Evolutionary conservation across 2,113 vertebrate species (phyloP).

Genomic region (Erythrocercus mccallii): DNA sequence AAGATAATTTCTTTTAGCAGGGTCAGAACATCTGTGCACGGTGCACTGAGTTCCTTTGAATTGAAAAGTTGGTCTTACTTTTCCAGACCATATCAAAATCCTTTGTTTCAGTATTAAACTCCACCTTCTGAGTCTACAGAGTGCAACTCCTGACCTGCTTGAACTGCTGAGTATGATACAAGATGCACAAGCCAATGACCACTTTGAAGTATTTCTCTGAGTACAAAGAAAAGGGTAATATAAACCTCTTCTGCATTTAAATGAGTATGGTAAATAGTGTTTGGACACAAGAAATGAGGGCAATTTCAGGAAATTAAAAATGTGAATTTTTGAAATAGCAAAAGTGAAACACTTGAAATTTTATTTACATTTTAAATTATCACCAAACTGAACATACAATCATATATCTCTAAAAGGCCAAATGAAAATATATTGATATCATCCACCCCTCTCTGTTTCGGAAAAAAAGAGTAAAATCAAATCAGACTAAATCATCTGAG

Average conservation of each 20-base stretch:
- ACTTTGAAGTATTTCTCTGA: neutral
- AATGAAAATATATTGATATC: neutral
- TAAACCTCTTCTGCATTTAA: neutral
- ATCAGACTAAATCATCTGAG: neutral
- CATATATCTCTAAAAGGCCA: neutral
- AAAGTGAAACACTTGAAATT: neutral
- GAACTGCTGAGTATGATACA: neutral
- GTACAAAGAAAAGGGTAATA: neutral
- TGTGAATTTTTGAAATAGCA: neutral
- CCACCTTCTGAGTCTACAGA: neutral
- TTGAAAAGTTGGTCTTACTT: neutral
- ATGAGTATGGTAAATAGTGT: neutral
- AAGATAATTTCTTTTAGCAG: neutral
- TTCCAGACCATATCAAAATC: neutral
- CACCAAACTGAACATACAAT: neutral
- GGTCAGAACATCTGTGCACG: neutral
- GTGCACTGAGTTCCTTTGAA: neutral
- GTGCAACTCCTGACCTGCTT: accelerated
- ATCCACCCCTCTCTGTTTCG: accelerated
- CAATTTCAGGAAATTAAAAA: neutral
- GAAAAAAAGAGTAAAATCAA: neutral
- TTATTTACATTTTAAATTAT: neutral
- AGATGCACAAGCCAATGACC: neutral
- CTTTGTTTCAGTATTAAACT: neutral
- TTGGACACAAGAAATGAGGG: neutral